Evolutionary conservation across 2,797 vertebrate genomes (phyloP).

Genomic region (Adrianichthys oophorus): DNA sequence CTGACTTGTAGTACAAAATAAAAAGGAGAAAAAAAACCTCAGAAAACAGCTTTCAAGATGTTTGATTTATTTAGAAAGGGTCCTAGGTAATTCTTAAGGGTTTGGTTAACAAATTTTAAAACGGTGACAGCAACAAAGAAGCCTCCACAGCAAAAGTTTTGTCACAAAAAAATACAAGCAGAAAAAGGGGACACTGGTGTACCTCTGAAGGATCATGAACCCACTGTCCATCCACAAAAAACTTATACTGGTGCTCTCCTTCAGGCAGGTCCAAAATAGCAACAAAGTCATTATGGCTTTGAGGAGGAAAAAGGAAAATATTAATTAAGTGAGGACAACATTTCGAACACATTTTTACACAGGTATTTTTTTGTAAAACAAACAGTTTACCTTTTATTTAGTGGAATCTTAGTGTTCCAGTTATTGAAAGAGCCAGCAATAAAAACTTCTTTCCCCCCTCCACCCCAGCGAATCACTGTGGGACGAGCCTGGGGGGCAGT

Average conservation of each 20-base stretch:
- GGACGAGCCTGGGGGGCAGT: conserved; percentile 88
- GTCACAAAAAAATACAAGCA: not conserved
- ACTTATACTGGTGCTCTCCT: conserved; percentile 98
- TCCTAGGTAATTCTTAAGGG: too few species aligned
- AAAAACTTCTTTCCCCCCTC: conserved; percentile 94
- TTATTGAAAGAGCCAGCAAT: conserved; percentile 97
- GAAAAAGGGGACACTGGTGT: conserved; percentile 19
- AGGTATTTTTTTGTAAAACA: not conserved
- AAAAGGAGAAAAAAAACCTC: too few species aligned
- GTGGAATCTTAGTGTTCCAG: conserved; percentile 94
- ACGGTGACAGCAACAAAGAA: too few species aligned
- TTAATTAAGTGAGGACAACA: not conserved
- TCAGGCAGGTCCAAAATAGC: conserved; percentile 96
- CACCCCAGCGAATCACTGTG: conserved; percentile 95
- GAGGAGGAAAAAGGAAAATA: conserved; percentile 22
- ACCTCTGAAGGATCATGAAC: conserved; percentile 95
- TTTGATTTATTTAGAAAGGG: too few species aligned
- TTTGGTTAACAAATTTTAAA: too few species aligned
- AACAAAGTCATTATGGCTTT: conserved; percentile 96
- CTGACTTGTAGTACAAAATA: too few species aligned
- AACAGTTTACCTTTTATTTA: conserved; percentile 89
- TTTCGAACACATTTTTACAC: not conserved
- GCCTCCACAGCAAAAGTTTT: not conserved
- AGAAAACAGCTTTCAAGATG: too few species aligned
- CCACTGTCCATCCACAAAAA: conserved; percentile 98